Conservation (phyloP, 30 jellyfish, hydroid and myxozoan species). For the Chrysaora quinquecirrha region DNA sequence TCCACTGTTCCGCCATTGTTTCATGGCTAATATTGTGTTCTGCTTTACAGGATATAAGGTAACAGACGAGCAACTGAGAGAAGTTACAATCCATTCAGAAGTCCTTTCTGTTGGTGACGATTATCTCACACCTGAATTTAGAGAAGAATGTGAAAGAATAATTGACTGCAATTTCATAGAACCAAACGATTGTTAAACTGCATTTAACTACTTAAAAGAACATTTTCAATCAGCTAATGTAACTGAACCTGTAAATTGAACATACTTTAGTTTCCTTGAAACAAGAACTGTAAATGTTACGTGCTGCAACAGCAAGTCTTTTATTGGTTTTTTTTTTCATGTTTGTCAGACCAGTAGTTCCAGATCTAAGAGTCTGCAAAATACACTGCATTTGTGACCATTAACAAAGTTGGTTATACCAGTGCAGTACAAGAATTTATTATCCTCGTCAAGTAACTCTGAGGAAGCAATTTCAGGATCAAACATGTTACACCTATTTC, state of each 20-base stretch:
- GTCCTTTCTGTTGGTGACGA: conserved; percentile 5
- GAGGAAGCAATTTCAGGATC: conserved; percentile 30
- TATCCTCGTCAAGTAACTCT: conserved; percentile 4
- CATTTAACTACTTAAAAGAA: too few relatives aligned
- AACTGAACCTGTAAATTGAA: neutral
- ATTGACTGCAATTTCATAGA: too few relatives aligned
- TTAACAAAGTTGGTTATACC: conserved; percentile 1
- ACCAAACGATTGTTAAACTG: too few relatives aligned
- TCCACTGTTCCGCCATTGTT: too few relatives aligned
- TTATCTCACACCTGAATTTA: too few relatives aligned
- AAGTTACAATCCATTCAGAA: neutral
- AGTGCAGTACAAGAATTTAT: conserved; percentile 5
- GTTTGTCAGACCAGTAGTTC: neutral
- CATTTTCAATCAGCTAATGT: neutral
- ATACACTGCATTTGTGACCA: neutral
- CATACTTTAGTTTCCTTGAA: neutral
- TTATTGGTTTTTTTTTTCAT: neutral
- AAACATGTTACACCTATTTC: neutral
- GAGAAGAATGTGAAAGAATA: too few relatives aligned
- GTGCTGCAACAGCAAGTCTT: too few relatives aligned
- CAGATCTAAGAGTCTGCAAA: neutral
- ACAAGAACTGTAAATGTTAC: neutral
- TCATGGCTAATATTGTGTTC: too few relatives aligned
- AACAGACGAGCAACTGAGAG: too few relatives aligned
- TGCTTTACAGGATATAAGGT: too few relatives aligned